Percentiles rank a stretch among this genome's conserved stretches.
phyloP scores from a whole-genome alignment of 2,113 vertebrate genomes.

The Equus przewalskii region DNA sequence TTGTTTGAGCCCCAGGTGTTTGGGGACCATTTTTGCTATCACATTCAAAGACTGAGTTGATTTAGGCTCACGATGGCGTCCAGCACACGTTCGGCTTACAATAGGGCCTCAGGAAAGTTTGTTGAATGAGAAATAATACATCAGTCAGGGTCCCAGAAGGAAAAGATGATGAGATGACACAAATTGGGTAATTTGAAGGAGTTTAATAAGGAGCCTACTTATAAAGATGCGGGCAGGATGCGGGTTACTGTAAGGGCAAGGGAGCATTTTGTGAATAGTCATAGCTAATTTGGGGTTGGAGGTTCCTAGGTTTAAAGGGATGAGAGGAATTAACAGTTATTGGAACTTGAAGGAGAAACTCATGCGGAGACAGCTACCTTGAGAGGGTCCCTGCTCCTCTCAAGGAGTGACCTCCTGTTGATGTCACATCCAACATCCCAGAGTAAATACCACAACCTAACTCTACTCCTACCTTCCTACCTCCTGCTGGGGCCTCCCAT shows the following conservation, averaged over 20 bases:
- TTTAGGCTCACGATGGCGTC: neutral
- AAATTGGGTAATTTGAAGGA: neutral
- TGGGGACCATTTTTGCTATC: neutral
- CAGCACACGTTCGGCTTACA: neutral
- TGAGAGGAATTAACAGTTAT: neutral
- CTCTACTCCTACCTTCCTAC: neutral
- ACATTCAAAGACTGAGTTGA: neutral
- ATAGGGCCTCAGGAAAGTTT: neutral
- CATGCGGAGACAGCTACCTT: neutral
- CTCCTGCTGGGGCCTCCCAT: neutral
- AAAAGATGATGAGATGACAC: neutral
- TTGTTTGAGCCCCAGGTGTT: neutral
- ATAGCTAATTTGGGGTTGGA: neutral
- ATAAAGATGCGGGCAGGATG: neutral
- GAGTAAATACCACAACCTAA: neutral
- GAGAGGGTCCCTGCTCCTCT: neutral
- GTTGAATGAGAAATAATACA: constrained; percentile 9
- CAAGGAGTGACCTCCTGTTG: too few relatives aligned
- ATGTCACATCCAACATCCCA: neutral
- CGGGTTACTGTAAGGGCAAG: neutral
- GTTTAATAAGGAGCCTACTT: neutral
- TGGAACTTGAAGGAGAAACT: neutral
- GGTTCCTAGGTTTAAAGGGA: neutral
- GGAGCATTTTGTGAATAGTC: neutral
- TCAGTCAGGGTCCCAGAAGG: neutral